A percentile compares a stretch with the other conserved stretches of the same genome.
Evolutionary conservation across 2,888 invertebrate genomes (phyloP).

Genomic region (Campoletis raptor): DNA sequence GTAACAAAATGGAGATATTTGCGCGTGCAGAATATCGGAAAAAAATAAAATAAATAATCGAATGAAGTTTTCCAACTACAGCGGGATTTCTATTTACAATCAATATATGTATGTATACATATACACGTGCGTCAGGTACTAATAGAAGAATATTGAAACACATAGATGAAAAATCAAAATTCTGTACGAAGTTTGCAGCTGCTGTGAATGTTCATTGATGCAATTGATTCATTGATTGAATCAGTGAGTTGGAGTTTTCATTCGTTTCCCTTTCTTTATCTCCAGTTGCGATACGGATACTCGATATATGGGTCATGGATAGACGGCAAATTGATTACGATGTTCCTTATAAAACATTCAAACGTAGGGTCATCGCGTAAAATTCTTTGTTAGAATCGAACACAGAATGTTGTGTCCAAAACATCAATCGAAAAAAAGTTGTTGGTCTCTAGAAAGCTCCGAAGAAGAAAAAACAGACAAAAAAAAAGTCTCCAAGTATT

Average conservation of each 20-base stretch:
- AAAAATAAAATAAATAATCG: slow-evolving; percentile 8
- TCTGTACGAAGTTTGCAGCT: slow-evolving; percentile 20
- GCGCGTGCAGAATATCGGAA: too few species aligned
- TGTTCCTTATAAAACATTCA: slow-evolving; percentile 21
- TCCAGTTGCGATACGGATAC: background rate
- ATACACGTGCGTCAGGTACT: slow-evolving; percentile 3
- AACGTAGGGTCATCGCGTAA: background rate
- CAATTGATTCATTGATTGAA: slow-evolving; percentile 51
- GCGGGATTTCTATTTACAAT: background rate
- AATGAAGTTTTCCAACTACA: background rate
- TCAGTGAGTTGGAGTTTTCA: slow-evolving; percentile 4
- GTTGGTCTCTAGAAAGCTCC: background rate
- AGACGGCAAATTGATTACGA: slow-evolving; percentile 24
- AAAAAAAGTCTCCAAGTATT: slow-evolving; percentile 12
- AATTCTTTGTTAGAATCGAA: slow-evolving; percentile 3
- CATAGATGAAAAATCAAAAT: slow-evolving; percentile 39
- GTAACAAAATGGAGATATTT: background rate
- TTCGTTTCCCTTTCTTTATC: background rate
- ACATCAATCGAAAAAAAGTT: slow-evolving; percentile 25
- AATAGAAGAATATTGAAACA: slow-evolving; percentile 8
- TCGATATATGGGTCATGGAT: slow-evolving; percentile 30
- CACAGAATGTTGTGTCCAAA: background rate
- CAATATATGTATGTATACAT: background rate
- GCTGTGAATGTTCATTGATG: slow-evolving; percentile 23
- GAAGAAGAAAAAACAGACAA: slow-evolving; percentile 8